These are phyloP conservation scores for Iphiclides podalirius DNA, from an alignment of 2,888 invertebrate species.

Conservation along the genomic window DNA sequence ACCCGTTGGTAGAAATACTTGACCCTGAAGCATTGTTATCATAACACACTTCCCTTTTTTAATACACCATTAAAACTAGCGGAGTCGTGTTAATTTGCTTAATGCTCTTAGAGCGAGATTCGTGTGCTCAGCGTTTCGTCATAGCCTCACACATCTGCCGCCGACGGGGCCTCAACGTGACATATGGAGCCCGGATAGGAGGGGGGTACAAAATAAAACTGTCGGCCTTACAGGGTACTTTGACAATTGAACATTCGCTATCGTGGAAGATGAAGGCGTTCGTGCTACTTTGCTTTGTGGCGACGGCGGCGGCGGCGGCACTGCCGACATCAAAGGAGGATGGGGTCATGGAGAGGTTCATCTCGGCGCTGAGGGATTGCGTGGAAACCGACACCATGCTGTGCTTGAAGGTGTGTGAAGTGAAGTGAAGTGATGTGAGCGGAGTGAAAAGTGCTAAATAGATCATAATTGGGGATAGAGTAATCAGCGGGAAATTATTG, in stretches of 20 bases:
- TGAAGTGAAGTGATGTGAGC: slow-evolving; percentile 55
- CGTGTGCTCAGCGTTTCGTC: slow-evolving; percentile 47
- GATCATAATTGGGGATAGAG: no score
- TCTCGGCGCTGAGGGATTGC: slow-evolving; percentile 82
- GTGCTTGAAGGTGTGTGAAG: slow-evolving; percentile 86
- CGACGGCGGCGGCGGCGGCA: slow-evolving; percentile 52
- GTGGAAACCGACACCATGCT: slow-evolving; percentile 84
- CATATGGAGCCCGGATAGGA: slow-evolving; percentile 62
- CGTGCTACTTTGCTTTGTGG: slow-evolving; percentile 55
- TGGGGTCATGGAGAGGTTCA: slow-evolving; percentile 58
- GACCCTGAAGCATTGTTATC: slow-evolving; percentile 38
- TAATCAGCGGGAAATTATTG: no score
- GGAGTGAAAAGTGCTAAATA: slow-evolving; percentile 15
- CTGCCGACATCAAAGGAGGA: slow-evolving; percentile 66
- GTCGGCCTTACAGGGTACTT: slow-evolving; percentile 51
- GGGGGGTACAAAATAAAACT: slow-evolving; percentile 71
- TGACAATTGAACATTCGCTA: slow-evolving; percentile 66
- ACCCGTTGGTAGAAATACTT: slow-evolving; percentile 21
- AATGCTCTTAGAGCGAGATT: slow-evolving; percentile 33
- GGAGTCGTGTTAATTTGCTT: slow-evolving; percentile 53
- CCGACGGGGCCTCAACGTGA: slow-evolving; percentile 47
- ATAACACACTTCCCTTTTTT: slow-evolving; percentile 41
- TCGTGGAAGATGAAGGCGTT: slow-evolving; percentile 64
- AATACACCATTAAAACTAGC: slow-evolving; percentile 41
- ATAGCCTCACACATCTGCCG: slow-evolving; percentile 36